Base-by-base conservation (phyloP, 2,888 invertebrate genomes). In the Emmelina monodactyla region DNA sequence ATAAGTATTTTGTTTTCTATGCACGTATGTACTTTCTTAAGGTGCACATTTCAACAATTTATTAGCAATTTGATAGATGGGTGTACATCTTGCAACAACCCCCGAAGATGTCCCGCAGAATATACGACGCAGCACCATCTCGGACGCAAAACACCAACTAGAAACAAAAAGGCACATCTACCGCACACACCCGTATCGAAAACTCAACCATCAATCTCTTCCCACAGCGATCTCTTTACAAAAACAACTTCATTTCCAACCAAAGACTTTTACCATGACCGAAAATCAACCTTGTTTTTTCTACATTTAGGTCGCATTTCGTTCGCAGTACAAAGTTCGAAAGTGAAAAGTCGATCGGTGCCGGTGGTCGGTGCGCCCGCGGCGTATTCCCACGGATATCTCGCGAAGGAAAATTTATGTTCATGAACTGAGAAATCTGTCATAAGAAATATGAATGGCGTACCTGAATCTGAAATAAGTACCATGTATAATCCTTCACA, bases 361-460 rank as follows among this genome's bases (percentile, higher is more conserved):
- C 60, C 71, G 78, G 79, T 79, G 79, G 79, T 78, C 78, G 72
- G 31, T 42, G 46, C 44, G 58, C 73, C 60, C 51, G 58, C 54
- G 72, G 72, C 70, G 40, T 43, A 63, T 78, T 79, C 79, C 71
- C 79, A 78, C 79, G 79, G 63, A 61, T 76, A 72, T 76, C 55
- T 66, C 51, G 53, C 66, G 57, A 52, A 62, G 75, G 79, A 76
- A 78, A 78, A 78, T 78, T 68, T 78, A 76, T 78, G 75, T 68
- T 72, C 68, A 78, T 69, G 70, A 66, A 71, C 70, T 72, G 70
- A 75, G 76, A 73, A 75, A 75, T 75, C 65, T 76, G 78, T 75
- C 76, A 71, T 75, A 71, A 72, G 63, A 63, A 65, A 76, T 78
- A 69, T 59, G 65, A 57, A 70, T 62, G 53, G 70, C 64, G 63